Conservation (phyloP, 2,113 vertebrate species). For the Prionailurus viverrinus region DNA sequence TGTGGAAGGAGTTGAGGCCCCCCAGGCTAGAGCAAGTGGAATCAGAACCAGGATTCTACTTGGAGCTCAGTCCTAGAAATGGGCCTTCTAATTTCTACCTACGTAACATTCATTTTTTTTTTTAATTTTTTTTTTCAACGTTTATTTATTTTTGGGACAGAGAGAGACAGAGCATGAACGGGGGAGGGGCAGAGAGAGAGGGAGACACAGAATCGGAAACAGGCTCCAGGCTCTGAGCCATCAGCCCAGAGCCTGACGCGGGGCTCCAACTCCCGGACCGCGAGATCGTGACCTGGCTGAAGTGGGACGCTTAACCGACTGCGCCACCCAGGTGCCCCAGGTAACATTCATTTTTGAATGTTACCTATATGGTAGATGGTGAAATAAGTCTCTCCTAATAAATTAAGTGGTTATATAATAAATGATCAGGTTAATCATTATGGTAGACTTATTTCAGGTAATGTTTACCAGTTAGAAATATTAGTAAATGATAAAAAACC, state of each 20-base stretch:
- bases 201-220: too few species aligned
- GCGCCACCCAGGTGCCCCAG: too few species aligned
- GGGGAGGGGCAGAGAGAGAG: too few species aligned
- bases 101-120: rapidly evolving
- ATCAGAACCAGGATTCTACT: neutral
- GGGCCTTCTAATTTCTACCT: neutral
- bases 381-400: neutral
- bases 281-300: too few species aligned
- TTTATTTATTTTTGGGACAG: too few species aligned
- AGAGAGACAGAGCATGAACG: too few species aligned
- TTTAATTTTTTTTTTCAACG: too few species aligned
- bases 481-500: neutral
- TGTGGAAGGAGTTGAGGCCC: neutral
- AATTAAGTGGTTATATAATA: neutral
- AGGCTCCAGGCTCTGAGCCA: too few species aligned
- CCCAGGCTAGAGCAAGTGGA: neutral
- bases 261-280: too few species aligned
- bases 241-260: too few species aligned
- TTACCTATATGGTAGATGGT: neutral
- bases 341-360: neutral
- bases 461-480: neutral
- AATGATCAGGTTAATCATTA: neutral
- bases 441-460: neutral
- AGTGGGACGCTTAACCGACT: too few species aligned
- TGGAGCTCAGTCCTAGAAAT: neutral